Percentiles rank a stretch among this genome's conserved stretches.
Evolutionary conservation across 2,113 vertebrate species (phyloP).

Genomic region (Chlamydotis undulata): DNA sequence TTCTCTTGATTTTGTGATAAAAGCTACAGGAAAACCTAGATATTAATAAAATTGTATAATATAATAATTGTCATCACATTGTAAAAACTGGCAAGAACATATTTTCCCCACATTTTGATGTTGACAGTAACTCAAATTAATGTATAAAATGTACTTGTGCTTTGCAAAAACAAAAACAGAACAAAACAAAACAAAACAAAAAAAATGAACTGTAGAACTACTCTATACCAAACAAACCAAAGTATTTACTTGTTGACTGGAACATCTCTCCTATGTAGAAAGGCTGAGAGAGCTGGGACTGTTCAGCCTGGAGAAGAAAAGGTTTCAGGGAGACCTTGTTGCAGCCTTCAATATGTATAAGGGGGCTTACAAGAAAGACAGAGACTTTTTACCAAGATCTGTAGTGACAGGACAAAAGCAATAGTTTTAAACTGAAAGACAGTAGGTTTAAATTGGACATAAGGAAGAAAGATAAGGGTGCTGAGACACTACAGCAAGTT

Average conservation of each 20-base stretch:
- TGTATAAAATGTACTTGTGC: not conserved
- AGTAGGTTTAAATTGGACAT: too few relatives aligned
- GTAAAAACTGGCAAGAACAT: not conserved
- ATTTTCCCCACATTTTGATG: not conserved
- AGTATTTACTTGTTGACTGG: not conserved
- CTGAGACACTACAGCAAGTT: too few relatives aligned
- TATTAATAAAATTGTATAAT: not conserved
- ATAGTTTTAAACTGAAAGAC: too few relatives aligned
- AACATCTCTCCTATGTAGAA: not conserved
- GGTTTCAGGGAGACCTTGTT: not conserved
- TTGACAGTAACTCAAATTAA: not conserved
- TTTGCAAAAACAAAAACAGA: not conserved
- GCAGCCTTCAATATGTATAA: rapidly evolving
- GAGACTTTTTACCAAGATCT: too few relatives aligned
- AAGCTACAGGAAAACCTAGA: not conserved
- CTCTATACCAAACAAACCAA: not conserved
- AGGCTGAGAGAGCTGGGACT: not conserved
- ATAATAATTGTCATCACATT: not conserved
- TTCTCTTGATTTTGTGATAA: not conserved
- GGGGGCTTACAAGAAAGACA: too few relatives aligned
- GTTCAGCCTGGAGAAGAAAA: not conserved
- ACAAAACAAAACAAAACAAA: not conserved
- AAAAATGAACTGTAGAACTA: not conserved
- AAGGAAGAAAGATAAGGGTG: too few relatives aligned
- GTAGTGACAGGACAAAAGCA: too few relatives aligned